These are phyloP conservation scores for Drosophila funebris DNA, from an alignment of 1,140 invertebrate species.

Conservation along the genomic window DNA sequence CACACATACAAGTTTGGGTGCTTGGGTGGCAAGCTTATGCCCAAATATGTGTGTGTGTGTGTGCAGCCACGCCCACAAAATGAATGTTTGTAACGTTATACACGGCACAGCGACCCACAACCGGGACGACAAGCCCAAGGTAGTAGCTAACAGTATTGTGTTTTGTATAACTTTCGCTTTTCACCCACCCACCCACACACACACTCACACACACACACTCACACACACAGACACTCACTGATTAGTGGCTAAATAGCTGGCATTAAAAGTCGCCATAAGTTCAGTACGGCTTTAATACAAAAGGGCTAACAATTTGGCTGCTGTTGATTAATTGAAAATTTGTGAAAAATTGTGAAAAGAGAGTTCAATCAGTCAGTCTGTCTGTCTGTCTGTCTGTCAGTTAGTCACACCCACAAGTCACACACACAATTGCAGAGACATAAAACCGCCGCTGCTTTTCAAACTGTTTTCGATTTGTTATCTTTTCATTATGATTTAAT, in stretches of 20 bases:
- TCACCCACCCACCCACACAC: slow-evolving; percentile 28
- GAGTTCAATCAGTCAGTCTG: neutral
- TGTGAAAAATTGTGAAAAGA: slow-evolving; percentile 13
- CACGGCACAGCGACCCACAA: slow-evolving; percentile 59
- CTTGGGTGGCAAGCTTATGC: slow-evolving; percentile 3
- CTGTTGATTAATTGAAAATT: slow-evolving; percentile 25
- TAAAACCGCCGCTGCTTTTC: slow-evolving; percentile 68
- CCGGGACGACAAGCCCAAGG: slow-evolving; percentile 57
- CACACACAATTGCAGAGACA: slow-evolving; percentile 23
- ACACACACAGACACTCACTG: slow-evolving; percentile 20
- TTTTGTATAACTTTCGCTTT: slow-evolving; percentile 71
- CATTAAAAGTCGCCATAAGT: slow-evolving; percentile 13
- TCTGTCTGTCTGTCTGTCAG: slow-evolving; percentile 17
- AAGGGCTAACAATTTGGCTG: slow-evolving; percentile 29
- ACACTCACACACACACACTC: slow-evolving; percentile 35
- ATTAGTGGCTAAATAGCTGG: slow-evolving; percentile 4
- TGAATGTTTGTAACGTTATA: slow-evolving; percentile 75
- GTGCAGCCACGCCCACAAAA: slow-evolving; percentile 57
- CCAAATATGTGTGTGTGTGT: slow-evolving; percentile 3
- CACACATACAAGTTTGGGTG: neutral
- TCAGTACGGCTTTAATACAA: slow-evolving; percentile 29
- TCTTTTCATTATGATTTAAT: slow-evolving; percentile 26
- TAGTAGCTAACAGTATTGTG: slow-evolving; percentile 71
- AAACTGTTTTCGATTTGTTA: slow-evolving; percentile 47
- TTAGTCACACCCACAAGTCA: slow-evolving; percentile 45